These are phyloP conservation scores for Pachypanchax playfairii DNA, from an alignment of 2,113 vertebrate genomes.

Conservation along the genomic window DNA sequence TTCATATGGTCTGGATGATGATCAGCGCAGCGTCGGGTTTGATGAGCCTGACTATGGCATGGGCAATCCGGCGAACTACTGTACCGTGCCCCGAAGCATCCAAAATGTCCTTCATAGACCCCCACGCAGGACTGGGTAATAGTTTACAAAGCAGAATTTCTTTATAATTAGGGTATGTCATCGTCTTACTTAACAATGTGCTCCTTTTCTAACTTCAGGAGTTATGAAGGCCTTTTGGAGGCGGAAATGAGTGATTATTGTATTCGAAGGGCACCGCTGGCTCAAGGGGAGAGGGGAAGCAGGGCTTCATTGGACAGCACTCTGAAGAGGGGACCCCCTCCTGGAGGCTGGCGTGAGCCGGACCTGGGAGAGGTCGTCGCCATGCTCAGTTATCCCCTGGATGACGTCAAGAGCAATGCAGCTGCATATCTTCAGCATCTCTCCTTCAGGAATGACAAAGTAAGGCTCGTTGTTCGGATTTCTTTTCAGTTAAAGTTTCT, in stretches of 20 bases:
- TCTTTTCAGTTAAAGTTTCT: neutral
- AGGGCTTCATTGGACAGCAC: constrained; percentile 94
- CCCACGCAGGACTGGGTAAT: constrained; percentile 88
- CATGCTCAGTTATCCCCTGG: constrained; percentile 94
- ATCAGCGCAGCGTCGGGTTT: constrained; percentile 91
- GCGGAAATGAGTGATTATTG: constrained; percentile 89
- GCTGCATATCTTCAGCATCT: constrained; percentile 95
- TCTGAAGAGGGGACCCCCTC: constrained; percentile 82
- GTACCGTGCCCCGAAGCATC: constrained; percentile 84
- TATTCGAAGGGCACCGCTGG: constrained; percentile 83
- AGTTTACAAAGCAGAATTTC: neutral
- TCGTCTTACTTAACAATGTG: neutral
- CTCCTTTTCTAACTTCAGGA: constrained; percentile 75
- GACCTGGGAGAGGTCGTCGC: constrained; percentile 96
- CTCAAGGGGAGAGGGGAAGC: constrained; percentile 90
- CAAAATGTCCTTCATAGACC: constrained; percentile 79
- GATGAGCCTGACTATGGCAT: constrained; percentile 92
- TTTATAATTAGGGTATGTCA: too few relatives aligned
- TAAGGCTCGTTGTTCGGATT: constrained; percentile 25
- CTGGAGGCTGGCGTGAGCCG: constrained; percentile 88
- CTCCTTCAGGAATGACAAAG: constrained; percentile 94
- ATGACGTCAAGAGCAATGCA: constrained; percentile 92
- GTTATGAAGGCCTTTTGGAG: constrained; percentile 92
- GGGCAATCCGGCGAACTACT: constrained; percentile 84
- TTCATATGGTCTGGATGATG: constrained; percentile 90